Base-by-base conservation (phyloP, 2,113 vertebrate genomes). In the Colius striatus region DNA sequence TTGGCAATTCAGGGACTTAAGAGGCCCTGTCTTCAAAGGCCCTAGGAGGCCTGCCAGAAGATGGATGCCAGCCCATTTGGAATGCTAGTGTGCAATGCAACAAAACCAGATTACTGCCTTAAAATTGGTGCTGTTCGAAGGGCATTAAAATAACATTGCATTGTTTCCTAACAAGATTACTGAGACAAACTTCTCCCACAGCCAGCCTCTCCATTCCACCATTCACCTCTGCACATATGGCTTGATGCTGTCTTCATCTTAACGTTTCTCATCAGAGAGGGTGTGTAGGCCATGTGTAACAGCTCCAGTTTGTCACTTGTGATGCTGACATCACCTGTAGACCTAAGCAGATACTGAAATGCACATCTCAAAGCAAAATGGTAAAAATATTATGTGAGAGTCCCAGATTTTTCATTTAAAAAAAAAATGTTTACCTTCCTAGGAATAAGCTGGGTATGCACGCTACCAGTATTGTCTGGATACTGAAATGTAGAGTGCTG, bases 161-260 rank as follows among this genome's bases (percentile, higher is more conserved):
- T 71, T 85, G 54, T 96, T 93, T 92, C 68, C 90, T 97, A 96
- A 97, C 76, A 94, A 96, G 94, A 97, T 96, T 97, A 95, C 50
- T 54, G 72, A 45, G 41, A 25, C 21, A 78, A 72, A 76, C 58
- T 88, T 88, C 66, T 66, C 13, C 70, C 57, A 62, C 91, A 88
- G 41, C 32, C 74, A 85, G 17, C 6, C 16, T 60, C n/a, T 50
- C 50, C 3, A 1, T 23, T 63, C 19, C 43, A 22, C 17, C 27
- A 17, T 11, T 38, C 1, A 0, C 14, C 50, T 67, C 54, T 51
- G 23, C 26, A 16, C 26, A 13, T 27, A 26, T 17, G 22, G 61
- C 21, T 29, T 48, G 62, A 62, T 51, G 53, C 21, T 82, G 29
- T 54, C 61, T 32, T 74, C 48, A 16, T 78, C 27, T 70, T 36